Evolutionary conservation across 2,888 invertebrate species (phyloP).

Genomic region (Macrosoma leucophasiata): DNA sequence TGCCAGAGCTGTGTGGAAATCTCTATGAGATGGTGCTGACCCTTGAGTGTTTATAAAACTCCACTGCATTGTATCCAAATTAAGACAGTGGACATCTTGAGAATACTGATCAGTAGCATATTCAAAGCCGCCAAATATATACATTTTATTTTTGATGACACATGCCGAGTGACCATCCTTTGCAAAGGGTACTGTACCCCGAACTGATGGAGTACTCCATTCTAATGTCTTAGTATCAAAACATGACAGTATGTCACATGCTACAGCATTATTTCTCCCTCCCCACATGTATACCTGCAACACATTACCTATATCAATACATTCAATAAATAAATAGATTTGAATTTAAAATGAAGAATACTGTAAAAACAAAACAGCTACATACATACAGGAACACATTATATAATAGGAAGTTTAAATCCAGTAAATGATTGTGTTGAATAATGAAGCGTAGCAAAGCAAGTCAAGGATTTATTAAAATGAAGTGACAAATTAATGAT

Average conservation of each 20-base stretch:
- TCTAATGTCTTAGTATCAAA: constrained; percentile 83
- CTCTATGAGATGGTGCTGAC: constrained; percentile 82
- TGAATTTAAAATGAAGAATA: background rate
- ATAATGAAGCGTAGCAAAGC: no score
- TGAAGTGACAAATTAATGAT: background rate
- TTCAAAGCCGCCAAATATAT: constrained; percentile 94
- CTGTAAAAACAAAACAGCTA: background rate
- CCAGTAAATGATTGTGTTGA: no score
- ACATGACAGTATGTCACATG: constrained; percentile 87
- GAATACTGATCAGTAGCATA: constrained; percentile 88
- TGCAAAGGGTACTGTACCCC: constrained; percentile 84
- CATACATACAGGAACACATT: background rate
- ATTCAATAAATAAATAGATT: no score
- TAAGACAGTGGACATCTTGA: constrained; percentile 83
- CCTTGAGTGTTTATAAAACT: constrained; percentile 78
- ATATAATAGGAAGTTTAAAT: no score
- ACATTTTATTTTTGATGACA: constrained; percentile 86
- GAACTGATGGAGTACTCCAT: constrained; percentile 80
- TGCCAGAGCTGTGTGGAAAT: constrained; percentile 91
- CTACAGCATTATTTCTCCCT: constrained; percentile 88
- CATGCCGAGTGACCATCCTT: constrained; percentile 95
- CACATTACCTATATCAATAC: no score
- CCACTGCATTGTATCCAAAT: constrained; percentile 86
- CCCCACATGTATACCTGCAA: constrained; percentile 91
- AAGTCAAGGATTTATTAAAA: no score